These are phyloP conservation scores for Platyura marginata DNA, from an alignment of 1,140 invertebrate species.

Conservation along the genomic window DNA sequence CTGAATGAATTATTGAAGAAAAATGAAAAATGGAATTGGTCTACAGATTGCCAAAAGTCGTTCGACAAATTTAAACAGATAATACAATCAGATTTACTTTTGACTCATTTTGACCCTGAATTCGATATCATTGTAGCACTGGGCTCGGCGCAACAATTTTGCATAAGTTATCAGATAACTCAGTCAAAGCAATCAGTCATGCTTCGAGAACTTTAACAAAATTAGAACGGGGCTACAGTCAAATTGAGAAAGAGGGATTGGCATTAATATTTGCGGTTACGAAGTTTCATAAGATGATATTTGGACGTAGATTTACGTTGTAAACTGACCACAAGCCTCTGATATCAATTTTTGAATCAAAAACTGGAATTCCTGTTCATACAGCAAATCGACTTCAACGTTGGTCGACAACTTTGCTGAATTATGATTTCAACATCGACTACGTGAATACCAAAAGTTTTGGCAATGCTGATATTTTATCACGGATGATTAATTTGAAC, in stretches of 20 bases:
- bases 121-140: slow-evolving; percentile 28
- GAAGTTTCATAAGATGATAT: slow-evolving; percentile 32
- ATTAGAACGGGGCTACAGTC: slow-evolving; percentile 28
- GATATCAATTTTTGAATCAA: slow-evolving; percentile 21
- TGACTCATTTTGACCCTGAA: slow-evolving; percentile 23
- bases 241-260: slow-evolving; percentile 32
- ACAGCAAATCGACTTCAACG: slow-evolving; percentile 15
- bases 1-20: slow-evolving; percentile 12
- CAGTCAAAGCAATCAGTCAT: slow-evolving; percentile 26
- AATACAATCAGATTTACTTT: slow-evolving; percentile 12
- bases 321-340: slow-evolving; percentile 29
- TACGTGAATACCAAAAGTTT: slow-evolving; percentile 12
- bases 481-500: slow-evolving; percentile 8
- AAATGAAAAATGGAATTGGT: slow-evolving; percentile 8
- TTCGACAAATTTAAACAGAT: slow-evolving; percentile 12
- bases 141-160: slow-evolving; percentile 28
- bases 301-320: slow-evolving; percentile 24
- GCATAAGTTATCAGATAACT: slow-evolving; percentile 18
- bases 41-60: slow-evolving; percentile 8
- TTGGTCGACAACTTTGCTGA: slow-evolving; percentile 13
- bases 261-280: slow-evolving; percentile 26
- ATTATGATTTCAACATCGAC: slow-evolving; percentile 11
- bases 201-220: slow-evolving; percentile 25
- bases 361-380: slow-evolving; percentile 14
- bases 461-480: slow-evolving; percentile 13